Evolutionary conservation across 2,888 invertebrate species (phyloP).

Genomic region (Panorpa germanica): DNA sequence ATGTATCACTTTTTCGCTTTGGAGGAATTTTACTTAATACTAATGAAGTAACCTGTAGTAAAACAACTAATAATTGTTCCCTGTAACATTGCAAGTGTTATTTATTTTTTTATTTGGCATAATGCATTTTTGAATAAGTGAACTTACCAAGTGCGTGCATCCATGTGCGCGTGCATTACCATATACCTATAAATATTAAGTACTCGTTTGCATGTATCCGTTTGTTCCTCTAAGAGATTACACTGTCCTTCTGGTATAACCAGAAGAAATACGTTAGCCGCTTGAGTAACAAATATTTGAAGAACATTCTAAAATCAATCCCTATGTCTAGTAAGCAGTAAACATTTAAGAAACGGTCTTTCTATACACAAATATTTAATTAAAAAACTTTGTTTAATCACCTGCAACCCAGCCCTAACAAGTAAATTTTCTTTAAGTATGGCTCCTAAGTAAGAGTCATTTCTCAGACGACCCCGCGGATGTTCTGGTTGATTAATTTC

Average conservation of each 20-base stretch:
- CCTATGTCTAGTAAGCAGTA: no score
- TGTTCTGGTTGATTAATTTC: conserved; percentile 14
- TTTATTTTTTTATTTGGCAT: not conserved
- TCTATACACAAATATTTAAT: no score
- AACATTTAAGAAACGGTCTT: no score
- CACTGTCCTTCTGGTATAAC: conserved; percentile 36
- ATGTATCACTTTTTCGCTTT: conserved; percentile 52
- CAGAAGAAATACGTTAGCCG: conserved; percentile 55
- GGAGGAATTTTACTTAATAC: conserved; percentile 66
- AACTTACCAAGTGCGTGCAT: conserved; percentile 71
- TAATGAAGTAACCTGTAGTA: conserved; percentile 80
- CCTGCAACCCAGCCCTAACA: conserved; percentile 68
- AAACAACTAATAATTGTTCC: conserved; percentile 71
- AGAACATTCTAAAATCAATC: conserved; percentile 59
- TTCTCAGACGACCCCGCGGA: conserved; percentile 35
- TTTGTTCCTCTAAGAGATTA: conserved; percentile 75
- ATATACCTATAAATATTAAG: conserved; percentile 90
- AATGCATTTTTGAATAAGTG: not conserved
- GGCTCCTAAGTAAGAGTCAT: conserved; percentile 74
- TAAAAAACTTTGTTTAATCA: conserved; percentile 19
- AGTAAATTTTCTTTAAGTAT: conserved; percentile 60
- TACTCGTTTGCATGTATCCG: conserved; percentile 89
- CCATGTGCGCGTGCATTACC: conserved; percentile 93
- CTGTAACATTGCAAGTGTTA: conserved; percentile 24
- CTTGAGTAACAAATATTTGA: conserved; percentile 85